Evolutionary conservation across 2,888 invertebrate species (phyloP).

Genomic region (Chrysodeixis includens): DNA sequence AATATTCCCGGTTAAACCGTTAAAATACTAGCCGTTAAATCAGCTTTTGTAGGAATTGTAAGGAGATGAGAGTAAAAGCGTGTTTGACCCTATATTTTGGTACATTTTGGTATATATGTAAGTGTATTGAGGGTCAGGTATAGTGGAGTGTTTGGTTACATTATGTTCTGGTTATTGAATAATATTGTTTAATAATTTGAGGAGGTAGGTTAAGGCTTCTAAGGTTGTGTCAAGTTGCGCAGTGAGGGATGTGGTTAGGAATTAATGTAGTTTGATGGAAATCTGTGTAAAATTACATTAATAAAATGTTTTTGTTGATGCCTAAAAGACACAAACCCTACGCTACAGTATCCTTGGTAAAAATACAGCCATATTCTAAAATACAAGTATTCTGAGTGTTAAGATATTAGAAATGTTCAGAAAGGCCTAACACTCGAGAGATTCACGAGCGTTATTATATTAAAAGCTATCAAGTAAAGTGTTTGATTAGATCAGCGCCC

Average conservation of each 20-base stretch:
- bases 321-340: too few relatives aligned
- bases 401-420: not conserved
- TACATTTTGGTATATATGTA: conserved; percentile 1
- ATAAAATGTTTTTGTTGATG: too few relatives aligned
- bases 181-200: conserved; percentile 3
- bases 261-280: too few relatives aligned
- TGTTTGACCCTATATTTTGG: conserved; percentile 2
- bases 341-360: too few relatives aligned
- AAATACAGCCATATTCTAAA: too few relatives aligned
- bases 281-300: too few relatives aligned
- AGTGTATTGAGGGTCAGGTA: not conserved
- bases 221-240: not conserved
- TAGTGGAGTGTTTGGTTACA: not conserved
- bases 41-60: not conserved
- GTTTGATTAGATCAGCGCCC: not conserved
- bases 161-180: not conserved
- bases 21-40: conserved; percentile 10
- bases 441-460: not conserved
- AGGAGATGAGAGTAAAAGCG: not conserved
- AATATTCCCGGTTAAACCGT: conserved; percentile 6
- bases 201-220: not conserved
- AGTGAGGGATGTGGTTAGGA: too few relatives aligned
- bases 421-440: not conserved
- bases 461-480: not conserved
- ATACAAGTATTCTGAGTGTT: not conserved